These are phyloP conservation scores for Tupaia chinensis DNA, from an alignment of 2,113 vertebrate species.

Conservation along the genomic window DNA sequence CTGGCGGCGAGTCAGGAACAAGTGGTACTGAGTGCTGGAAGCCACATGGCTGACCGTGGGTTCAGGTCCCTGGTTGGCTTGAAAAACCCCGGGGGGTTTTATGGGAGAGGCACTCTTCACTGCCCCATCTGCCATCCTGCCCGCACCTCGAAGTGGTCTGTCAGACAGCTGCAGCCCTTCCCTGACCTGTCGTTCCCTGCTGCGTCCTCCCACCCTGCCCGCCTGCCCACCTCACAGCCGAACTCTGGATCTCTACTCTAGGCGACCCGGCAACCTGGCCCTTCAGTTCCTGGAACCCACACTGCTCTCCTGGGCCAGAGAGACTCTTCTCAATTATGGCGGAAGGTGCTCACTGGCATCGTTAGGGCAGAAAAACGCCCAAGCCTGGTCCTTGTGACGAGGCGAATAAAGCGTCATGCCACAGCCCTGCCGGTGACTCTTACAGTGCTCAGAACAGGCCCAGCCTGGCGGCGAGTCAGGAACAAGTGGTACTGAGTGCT, in stretches of 20 bases:
- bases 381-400: background rate
- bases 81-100: too few species aligned
- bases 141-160: rapidly evolving
- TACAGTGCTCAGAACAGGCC: too few species aligned
- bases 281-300: background rate
- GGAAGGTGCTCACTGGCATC: background rate
- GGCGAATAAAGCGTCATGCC: too few species aligned
- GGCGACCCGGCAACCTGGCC: background rate
- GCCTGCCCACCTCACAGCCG: background rate
- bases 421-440: background rate
- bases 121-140: background rate
- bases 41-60: too few species aligned
- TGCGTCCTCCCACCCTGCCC: too few species aligned
- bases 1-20: too few species aligned
- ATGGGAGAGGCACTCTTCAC: background rate
- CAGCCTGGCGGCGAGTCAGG: too few species aligned
- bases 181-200: background rate
- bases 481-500: too few species aligned
- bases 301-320: background rate
- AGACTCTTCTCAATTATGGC: background rate
- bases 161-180: too few species aligned
- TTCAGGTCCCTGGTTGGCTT: too few species aligned
- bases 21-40: too few species aligned
- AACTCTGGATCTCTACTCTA: too few species aligned
- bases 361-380: background rate